Percentiles rank a stretch among this genome's conserved stretches.
Evolutionary conservation across 2,888 invertebrate species (phyloP).

Genomic region (Aphrophora alni): DNA sequence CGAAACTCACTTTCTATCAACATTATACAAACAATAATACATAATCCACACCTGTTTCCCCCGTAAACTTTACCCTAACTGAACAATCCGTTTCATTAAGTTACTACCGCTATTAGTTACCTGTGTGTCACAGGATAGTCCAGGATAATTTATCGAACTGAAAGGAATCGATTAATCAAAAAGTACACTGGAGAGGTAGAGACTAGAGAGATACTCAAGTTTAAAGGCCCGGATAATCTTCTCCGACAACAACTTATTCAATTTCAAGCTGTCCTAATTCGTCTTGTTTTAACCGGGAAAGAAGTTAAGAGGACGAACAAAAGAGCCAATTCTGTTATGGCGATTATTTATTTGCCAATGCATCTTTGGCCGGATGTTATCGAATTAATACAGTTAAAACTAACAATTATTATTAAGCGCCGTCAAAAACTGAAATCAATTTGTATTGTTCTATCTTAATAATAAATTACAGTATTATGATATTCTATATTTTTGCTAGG

Average conservation of each 20-base stretch:
- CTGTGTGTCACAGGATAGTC: not conserved
- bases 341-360: no score
- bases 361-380: no score
- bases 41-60: no score
- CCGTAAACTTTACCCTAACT: not conserved
- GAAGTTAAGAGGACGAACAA: not conserved
- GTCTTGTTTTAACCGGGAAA: not conserved
- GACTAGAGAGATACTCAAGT: not conserved
- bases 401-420: no score
- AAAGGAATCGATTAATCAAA: slow-evolving; percentile 9
- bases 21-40: no score
- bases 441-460: no score
- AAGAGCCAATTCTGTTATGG: no score
- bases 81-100: not conserved
- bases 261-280: not conserved
- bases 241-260: not conserved
- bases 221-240: not conserved
- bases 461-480: no score
- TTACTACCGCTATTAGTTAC: not conserved
- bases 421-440: no score
- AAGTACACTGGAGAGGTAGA: not conserved
- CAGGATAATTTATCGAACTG: not conserved
- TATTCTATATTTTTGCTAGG: no score
- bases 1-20: no score
- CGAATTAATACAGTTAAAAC: no score